Conservation (phyloP, 2,888 invertebrate species). For the Cabera pusaria region DNA sequence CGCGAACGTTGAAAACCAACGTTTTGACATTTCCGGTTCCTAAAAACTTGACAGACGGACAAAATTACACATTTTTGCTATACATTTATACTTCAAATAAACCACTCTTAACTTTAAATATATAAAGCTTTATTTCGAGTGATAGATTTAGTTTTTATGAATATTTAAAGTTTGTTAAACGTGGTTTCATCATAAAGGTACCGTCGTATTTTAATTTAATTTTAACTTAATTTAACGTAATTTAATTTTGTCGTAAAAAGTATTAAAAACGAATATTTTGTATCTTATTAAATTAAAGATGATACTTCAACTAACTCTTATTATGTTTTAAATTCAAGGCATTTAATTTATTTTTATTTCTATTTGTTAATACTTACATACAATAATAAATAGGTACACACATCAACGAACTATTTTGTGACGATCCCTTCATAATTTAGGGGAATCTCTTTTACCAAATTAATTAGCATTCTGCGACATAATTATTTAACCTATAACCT, state of each 20-base stretch:
- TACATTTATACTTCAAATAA: not conserved
- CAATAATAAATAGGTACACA: too few relatives aligned
- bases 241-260: too few relatives aligned
- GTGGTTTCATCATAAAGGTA: conserved; percentile 47
- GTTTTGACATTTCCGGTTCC: conserved; percentile 70
- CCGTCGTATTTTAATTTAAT: conserved; percentile 64
- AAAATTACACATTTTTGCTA: conserved; percentile 30
- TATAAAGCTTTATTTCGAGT: conserved; percentile 26
- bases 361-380: too few relatives aligned
- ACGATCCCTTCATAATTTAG: too few relatives aligned
- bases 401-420: too few relatives aligned
- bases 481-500: too few relatives aligned
- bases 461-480: too few relatives aligned
- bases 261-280: conserved; percentile 39
- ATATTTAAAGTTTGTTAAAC: conserved; percentile 31
- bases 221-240: conserved; percentile 55
- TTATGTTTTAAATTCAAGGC: too few relatives aligned
- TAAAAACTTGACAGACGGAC: conserved; percentile 56
- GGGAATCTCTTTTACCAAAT: too few relatives aligned
- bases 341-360: too few relatives aligned
- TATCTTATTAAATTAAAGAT: too few relatives aligned
- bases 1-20: conserved; percentile 63
- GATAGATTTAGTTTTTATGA: conserved; percentile 1
- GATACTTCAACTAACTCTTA: too few relatives aligned
- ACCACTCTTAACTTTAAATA: conserved; percentile 19